Evolutionary conservation across 2,888 invertebrate genomes (phyloP).

Genomic region (Plemyria rubiginata): DNA sequence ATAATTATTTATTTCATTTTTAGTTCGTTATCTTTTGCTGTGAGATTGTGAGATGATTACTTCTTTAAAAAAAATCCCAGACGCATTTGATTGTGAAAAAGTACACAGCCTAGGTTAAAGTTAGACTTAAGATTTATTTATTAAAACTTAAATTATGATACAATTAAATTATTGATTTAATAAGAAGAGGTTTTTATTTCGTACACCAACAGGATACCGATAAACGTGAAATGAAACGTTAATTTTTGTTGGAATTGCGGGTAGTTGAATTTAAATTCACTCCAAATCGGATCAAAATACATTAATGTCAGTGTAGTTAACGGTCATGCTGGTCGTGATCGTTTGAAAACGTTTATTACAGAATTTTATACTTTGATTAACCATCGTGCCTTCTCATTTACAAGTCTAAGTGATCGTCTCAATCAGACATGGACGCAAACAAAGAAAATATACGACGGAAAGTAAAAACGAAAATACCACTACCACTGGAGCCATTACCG

Average conservation of each 20-base stretch:
- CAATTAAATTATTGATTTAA: slow-evolving; percentile 71
- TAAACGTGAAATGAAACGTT: slow-evolving; percentile 11
- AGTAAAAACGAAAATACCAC: slow-evolving; percentile 60
- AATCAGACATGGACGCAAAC: slow-evolving; percentile 49
- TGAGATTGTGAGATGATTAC: slow-evolving; percentile 51
- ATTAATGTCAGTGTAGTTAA: slow-evolving; percentile 34
- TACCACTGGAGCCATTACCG: slow-evolving; percentile 63
- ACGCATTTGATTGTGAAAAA: slow-evolving; percentile 84
- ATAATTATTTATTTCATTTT: slow-evolving; percentile 35
- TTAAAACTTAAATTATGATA: slow-evolving; percentile 55
- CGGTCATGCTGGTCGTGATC: slow-evolving; percentile 65
- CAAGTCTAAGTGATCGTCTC: not conserved
- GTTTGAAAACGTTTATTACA: slow-evolving; percentile 24
- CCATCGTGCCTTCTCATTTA: not conserved
- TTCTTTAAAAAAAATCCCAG: slow-evolving; percentile 68
- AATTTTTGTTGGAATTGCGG: slow-evolving; percentile 31
- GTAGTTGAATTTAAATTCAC: slow-evolving; percentile 36
- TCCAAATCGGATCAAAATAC: slow-evolving; percentile 1
- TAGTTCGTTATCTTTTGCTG: slow-evolving; percentile 52
- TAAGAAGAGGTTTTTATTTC: slow-evolving; percentile 32
- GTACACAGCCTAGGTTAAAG: slow-evolving; percentile 79
- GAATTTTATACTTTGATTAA: slow-evolving; percentile 1
- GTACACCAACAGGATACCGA: not conserved
- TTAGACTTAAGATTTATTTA: slow-evolving; percentile 69
- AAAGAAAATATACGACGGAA: slow-evolving; percentile 61